phyloP scores from a whole-genome alignment of 2,113 vertebrate species.

The Neopipo cinnamomea region DNA sequence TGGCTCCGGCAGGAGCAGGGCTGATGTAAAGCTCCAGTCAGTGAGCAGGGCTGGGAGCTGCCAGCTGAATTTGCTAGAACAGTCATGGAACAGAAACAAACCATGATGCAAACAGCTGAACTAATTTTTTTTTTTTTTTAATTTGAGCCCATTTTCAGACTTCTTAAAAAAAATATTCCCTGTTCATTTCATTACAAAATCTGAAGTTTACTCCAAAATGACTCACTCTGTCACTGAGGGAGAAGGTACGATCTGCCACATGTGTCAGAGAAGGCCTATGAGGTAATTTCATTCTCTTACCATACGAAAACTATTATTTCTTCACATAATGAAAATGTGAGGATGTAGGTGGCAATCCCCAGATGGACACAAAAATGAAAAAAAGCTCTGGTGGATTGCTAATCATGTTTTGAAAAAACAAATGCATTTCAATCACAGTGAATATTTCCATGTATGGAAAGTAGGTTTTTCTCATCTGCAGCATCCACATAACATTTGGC shows the following conservation, averaged over 20 bases:
- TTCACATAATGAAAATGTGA: slow-evolving; percentile 14
- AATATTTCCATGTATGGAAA: background rate
- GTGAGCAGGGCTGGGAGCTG: background rate
- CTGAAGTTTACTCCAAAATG: slow-evolving; percentile 29
- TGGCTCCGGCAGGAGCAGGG: background rate
- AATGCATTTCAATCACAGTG: background rate
- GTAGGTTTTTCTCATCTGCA: background rate
- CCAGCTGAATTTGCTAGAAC: slow-evolving; percentile 12
- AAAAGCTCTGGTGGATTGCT: background rate
- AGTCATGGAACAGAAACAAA: background rate
- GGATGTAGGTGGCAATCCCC: slow-evolving; percentile 25
- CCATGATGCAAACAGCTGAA: slow-evolving; percentile 26
- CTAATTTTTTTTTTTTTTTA: background rate
- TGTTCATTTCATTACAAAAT: background rate
- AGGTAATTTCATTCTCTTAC: slow-evolving; percentile 29
- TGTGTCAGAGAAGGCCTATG: slow-evolving; percentile 27
- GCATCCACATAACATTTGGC: background rate
- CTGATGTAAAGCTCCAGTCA: background rate
- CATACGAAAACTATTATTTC: slow-evolving; percentile 41
- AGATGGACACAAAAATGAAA: background rate
- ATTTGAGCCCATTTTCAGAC: background rate
- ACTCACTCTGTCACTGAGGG: slow-evolving; percentile 33
- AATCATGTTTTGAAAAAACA: background rate
- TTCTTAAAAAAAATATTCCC: background rate
- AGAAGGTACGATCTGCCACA: slow-evolving; percentile 31